Conservation (phyloP, 2,113 vertebrate genomes). For the Archilochus colubris region DNA sequence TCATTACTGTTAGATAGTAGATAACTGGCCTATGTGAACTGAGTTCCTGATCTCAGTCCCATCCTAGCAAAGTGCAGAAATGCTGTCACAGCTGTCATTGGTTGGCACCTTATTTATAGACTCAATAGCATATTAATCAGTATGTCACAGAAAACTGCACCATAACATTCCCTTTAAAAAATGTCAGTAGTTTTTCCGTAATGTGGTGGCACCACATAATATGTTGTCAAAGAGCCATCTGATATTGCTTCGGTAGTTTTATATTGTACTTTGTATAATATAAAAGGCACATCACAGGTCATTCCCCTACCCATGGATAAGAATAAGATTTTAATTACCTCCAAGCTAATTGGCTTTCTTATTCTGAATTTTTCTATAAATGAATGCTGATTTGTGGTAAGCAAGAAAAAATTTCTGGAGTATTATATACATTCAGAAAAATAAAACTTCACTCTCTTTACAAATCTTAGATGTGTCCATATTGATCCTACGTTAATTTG, state of each 20-base stretch:
- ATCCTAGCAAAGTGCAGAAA: constrained; percentile 47
- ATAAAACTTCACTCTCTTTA: not conserved
- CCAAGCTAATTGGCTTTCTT: not conserved
- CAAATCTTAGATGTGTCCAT: not conserved
- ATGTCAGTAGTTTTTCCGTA: constrained; percentile 15
- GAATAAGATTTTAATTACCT: constrained; percentile 36
- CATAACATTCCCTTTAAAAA: constrained; percentile 29
- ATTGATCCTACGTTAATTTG: not conserved
- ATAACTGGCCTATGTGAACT: constrained; percentile 52
- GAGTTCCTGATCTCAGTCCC: constrained; percentile 36
- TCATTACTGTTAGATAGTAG: constrained; percentile 52
- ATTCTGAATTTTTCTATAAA: not conserved
- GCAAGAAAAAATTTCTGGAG: not conserved
- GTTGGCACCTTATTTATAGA: constrained; percentile 61
- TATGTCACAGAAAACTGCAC: constrained; percentile 1
- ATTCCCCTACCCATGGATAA: not conserved
- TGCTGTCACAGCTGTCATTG: constrained; percentile 43
- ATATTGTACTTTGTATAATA: not conserved
- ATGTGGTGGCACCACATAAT: not conserved
- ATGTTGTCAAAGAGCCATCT: not conserved
- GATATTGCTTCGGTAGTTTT: constrained; percentile 39
- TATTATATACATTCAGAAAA: not conserved
- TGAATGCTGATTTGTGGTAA: not conserved
- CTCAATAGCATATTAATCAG: constrained; percentile 61
- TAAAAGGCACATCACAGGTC: not conserved